Conservation (phyloP, 2,888 invertebrate genomes). For the Apoda limacodes region DNA sequence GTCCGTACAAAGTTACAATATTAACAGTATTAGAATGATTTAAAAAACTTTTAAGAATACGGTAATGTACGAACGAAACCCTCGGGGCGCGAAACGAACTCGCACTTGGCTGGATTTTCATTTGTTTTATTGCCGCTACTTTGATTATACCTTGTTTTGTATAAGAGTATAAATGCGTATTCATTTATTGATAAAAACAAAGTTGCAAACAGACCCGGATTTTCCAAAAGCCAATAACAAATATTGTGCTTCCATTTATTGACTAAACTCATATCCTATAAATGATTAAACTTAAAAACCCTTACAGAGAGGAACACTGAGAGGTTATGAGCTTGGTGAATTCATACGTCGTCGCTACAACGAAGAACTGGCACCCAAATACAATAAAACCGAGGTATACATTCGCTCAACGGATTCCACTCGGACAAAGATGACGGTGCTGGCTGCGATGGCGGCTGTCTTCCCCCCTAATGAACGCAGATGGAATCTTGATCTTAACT, state of each 20-base stretch:
- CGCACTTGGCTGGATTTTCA: too few species aligned
- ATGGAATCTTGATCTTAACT: conserved; percentile 28
- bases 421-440: conserved; percentile 33
- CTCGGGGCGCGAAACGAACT: too few species aligned
- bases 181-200: too few species aligned
- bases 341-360: conserved; percentile 27
- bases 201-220: too few species aligned
- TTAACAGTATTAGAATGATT: too few species aligned
- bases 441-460: conserved; percentile 30
- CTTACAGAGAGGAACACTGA: conserved; percentile 24
- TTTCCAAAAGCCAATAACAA: too few species aligned
- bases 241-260: neutral
- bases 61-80: too few species aligned
- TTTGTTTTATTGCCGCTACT: too few species aligned
- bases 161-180: too few species aligned
- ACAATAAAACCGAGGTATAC: conserved; percentile 34
- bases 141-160: neutral
- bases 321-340: conserved; percentile 26
- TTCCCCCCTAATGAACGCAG: conserved; percentile 22
- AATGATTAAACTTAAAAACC: neutral
- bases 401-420: conserved; percentile 37
- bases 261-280: neutral
- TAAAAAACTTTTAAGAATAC: too few species aligned
- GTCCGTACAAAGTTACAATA: too few species aligned
- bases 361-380: conserved; percentile 24